Base-by-base conservation (phyloP, 2,888 invertebrate species). In the Apeira syringaria region DNA sequence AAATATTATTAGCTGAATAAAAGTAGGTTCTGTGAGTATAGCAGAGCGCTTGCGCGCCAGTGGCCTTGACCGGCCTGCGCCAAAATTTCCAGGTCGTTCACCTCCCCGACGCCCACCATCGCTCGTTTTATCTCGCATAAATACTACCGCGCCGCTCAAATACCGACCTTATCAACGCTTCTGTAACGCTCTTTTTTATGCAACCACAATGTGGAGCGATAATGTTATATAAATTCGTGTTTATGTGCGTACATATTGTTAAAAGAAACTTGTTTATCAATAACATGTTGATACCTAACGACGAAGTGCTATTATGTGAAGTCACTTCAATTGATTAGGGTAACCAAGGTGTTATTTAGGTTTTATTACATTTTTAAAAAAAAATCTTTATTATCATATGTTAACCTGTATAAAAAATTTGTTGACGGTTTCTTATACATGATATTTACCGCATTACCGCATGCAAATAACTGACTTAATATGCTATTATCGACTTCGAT, bases 11-110 rank as follows among this genome's bases (percentile, higher is more conserved):
- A 26, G 32, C 42, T 35, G 35, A 39, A 34, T 35, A 47, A 39
- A 47, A 44, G 51, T 56, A 51, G 47, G 56, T 47, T 53, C 48
- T 54, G 53, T n/a, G n/a, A n/a, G n/a, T 61, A 47, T 45, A 61
- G 5, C 59, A 49, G 48, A 59, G 75, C 79, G 81, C 71, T 47
- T 75, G 82, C 80, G 80, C 70, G 65, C 62, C 60, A 59, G 68
- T 76, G 89, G 87, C 89, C 89, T 89, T 89, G 89, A 89, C 89
- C 89, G 86, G 78, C 79, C 84, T 86, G 88, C 89, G 89, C 89
- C 89, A 88, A 89, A 89, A 85, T 82, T 84, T 80, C 80, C 87
- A 78, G 88, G 82, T 85, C 87, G 63, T 88, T 85, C 84, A 84
- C 84, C 83, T 73, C 72, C 71, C 70, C 75, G 76, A 74, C 81